Percentiles rank a stretch among this genome's conserved stretches.
Evolutionary conservation across 2,113 vertebrate species (phyloP).

Genomic region (Carlito syrichta): DNA sequence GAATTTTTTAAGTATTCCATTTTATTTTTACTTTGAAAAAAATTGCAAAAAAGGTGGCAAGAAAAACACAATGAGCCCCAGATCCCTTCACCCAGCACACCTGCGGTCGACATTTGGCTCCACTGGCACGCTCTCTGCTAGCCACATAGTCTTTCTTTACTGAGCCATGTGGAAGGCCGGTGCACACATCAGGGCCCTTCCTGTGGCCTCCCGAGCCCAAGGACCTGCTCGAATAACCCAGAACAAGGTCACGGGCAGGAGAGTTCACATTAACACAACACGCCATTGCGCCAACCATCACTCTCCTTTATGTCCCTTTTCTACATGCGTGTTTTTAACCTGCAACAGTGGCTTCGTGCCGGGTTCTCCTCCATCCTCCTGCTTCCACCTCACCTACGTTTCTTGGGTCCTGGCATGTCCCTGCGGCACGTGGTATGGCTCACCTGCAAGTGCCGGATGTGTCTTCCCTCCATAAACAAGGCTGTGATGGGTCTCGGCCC

Average conservation of each 20-base stretch:
- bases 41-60: not conserved
- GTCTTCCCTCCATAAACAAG: not conserved
- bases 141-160: too few relatives aligned
- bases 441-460: not conserved
- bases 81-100: not conserved
- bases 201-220: not conserved
- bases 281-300: not conserved
- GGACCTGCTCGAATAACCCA: not conserved
- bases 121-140: not conserved
- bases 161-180: accelerated
- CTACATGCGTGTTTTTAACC: not conserved
- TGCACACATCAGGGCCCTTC: not conserved
- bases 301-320: not conserved
- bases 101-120: too few relatives aligned
- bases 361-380: not conserved
- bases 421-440: not conserved
- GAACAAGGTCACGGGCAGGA: not conserved
- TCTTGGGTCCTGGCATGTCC: not conserved
- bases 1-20: not conserved
- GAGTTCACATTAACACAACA: accelerated
- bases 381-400: accelerated
- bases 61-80: not conserved
- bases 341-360: not conserved
- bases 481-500: not conserved
- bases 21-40: not conserved